Base-by-base conservation (phyloP, 2,113 vertebrate genomes). In the Euleptes europaea region DNA sequence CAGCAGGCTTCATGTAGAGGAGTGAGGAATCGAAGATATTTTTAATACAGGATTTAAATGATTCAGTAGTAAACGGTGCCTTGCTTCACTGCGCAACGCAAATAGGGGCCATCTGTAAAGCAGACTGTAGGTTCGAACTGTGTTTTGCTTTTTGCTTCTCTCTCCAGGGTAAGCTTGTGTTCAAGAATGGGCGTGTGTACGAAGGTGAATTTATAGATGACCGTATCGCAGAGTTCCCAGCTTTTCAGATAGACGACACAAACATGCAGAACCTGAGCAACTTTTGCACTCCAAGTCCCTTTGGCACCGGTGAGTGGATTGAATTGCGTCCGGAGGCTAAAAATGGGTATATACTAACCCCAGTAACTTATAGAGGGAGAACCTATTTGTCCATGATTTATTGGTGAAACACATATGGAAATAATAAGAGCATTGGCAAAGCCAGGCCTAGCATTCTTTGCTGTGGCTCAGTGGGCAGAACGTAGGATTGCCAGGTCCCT, bases 151-250 rank as follows among this genome's bases (percentile, higher is more conserved):
- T 12, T 40, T 2, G 33, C 6, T 28, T 33, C 72, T 1, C 0
- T 72, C 91, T 84, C 21, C 82, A 99, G 98, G 98, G 97, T 13
- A 96, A 78, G 72, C 94, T 98, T 78, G 87, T 95, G 2, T 97
- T 96, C 78, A 96, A 94, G 85, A 97, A 97, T 1, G 97, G 98
- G 0, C 76, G 12, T 2, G 38, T 92, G 57, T 97, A 97, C n/a
- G 93, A 97, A 71, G 97, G 96, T 47, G 88, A 91, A 9, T 98
- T 98, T 88, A 38, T 86, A 79, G 88, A 96, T 11, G 97, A 99
- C 86, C 84, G 72, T 86, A 94, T 96, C 47, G 89, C 84, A 0
- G 89, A 94, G 75, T 83, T 77, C 66, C 88, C 93, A 10, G 1
- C 80, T 35, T 88, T 40, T 69, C 85, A 42, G 28, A 26, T 4